A percentile compares a stretch with the other conserved stretches of the same genome.
These are phyloP conservation scores for Synanthedon myopaeformis DNA, from an alignment of 2,888 invertebrate genomes.

Conservation along the genomic window DNA sequence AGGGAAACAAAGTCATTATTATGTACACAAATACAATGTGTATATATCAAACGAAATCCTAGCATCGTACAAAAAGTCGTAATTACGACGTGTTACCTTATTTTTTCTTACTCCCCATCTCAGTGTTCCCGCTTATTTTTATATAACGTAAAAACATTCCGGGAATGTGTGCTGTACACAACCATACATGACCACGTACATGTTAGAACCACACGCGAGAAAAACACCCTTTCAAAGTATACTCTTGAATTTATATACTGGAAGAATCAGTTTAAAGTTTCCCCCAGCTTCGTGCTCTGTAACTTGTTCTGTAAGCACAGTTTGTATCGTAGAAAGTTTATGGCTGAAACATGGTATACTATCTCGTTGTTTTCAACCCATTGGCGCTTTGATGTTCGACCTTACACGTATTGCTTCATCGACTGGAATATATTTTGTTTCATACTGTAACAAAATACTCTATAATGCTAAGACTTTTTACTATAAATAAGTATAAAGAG, in stretches of 20 bases:
- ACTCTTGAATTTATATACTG: neutral
- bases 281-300: neutral
- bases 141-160: neutral
- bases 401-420: conserved; percentile 1
- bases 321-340: neutral
- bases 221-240: neutral
- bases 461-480: conserved; percentile 1
- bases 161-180: neutral
- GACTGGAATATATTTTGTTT: conserved; percentile 2
- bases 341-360: neutral
- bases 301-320: neutral
- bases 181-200: neutral
- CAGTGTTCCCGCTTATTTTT: neutral
- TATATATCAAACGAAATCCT: neutral
- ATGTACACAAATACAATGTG: conserved; percentile 3
- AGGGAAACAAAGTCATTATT: conserved; percentile 5
- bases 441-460: conserved; percentile 1
- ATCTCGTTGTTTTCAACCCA: neutral
- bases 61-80: conserved; percentile 12
- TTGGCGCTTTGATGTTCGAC: neutral
- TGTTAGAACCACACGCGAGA: neutral
- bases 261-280: neutral
- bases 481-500: neutral
- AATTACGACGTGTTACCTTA: conserved; percentile 15
- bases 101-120: conserved; percentile 12